Conservation (phyloP, 2,113 vertebrate genomes). For the Actinemys pallida region DNA sequence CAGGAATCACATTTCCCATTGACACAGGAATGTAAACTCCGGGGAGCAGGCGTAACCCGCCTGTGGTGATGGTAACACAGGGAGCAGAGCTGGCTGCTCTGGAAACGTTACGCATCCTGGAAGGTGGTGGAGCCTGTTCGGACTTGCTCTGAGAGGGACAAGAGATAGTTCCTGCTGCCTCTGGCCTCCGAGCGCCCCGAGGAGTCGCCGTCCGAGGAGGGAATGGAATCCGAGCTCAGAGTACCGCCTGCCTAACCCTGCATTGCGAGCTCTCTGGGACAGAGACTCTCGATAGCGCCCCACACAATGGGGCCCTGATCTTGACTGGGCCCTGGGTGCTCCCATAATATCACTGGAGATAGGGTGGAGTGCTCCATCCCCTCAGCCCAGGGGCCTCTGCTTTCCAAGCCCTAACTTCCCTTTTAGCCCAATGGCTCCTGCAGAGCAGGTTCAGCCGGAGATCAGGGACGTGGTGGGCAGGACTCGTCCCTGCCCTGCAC, state of each 20-base stretch:
- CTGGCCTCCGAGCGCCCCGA: background rate
- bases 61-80: background rate
- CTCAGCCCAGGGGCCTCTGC: background rate
- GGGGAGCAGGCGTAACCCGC: background rate
- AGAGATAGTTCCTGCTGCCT: background rate
- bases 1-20: background rate
- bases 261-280: background rate
- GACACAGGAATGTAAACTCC: background rate
- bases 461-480: too few relatives aligned
- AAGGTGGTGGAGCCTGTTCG: rapidly evolving
- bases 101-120: background rate
- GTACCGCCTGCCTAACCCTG: background rate
- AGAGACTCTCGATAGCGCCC: background rate
- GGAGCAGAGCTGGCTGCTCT: background rate
- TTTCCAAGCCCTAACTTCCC: background rate
- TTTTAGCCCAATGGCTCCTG: background rate
- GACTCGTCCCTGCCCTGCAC: background rate
- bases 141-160: background rate
- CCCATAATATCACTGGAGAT: background rate
- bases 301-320: background rate
- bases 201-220: too few relatives aligned
- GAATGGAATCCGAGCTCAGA: background rate
- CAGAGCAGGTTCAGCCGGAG: background rate
- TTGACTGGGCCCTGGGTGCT: background rate
- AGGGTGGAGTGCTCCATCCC: too few relatives aligned